Conservation (phyloP, 2,888 invertebrate species). For the Agrotis clavis region DNA sequence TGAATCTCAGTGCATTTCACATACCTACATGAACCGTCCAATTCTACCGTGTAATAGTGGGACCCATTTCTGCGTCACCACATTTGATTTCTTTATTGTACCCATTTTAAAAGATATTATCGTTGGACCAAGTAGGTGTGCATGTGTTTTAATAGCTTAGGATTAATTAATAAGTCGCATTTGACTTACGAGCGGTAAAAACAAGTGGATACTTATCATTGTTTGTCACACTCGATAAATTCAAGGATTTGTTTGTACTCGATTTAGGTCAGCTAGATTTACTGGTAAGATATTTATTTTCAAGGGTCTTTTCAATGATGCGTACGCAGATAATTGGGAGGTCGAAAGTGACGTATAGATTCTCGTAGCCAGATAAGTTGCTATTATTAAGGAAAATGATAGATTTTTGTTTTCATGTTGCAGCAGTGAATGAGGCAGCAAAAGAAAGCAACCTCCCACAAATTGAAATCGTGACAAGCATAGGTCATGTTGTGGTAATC, state of each 20-base stretch:
- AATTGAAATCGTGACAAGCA: slow-evolving; percentile 42
- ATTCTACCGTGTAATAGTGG: too few species aligned
- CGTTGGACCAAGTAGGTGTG: neutral
- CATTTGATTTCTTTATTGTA: neutral
- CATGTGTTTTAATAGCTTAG: neutral
- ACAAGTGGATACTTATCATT: slow-evolving; percentile 69
- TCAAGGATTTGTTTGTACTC: slow-evolving; percentile 83
- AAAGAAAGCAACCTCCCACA: slow-evolving; percentile 10
- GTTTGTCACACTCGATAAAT: slow-evolving; percentile 80
- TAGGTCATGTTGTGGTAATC: slow-evolving; percentile 13
- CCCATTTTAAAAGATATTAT: neutral
- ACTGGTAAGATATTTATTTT: slow-evolving; percentile 78
- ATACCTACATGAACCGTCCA: too few species aligned
- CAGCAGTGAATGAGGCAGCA: neutral
- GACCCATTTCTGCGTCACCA: neutral
- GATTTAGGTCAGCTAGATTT: slow-evolving; percentile 87
- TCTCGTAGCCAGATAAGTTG: slow-evolving; percentile 37
- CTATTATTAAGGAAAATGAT: slow-evolving; percentile 26
- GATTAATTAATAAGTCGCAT: slow-evolving; percentile 52
- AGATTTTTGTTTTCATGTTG: neutral
- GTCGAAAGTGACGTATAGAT: slow-evolving; percentile 55
- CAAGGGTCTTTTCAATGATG: slow-evolving; percentile 83
- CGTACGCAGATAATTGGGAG: slow-evolving; percentile 67
- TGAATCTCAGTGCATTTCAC: too few species aligned
- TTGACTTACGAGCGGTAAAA: slow-evolving; percentile 36